Base-by-base conservation (phyloP, 2,113 vertebrate species). In the Todiramphus chloris region DNA sequence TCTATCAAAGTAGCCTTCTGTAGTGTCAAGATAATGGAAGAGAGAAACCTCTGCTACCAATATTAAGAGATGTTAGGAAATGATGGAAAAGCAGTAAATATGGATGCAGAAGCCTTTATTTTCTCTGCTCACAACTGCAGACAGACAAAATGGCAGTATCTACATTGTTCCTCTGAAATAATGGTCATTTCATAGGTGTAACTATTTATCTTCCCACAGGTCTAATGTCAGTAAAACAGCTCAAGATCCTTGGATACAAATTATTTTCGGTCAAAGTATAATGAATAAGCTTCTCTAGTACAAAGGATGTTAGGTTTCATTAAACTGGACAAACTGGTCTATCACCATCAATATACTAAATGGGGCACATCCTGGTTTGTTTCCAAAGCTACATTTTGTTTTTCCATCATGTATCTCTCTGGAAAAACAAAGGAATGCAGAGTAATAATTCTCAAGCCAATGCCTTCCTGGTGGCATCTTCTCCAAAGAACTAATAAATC, bases 261-360 rank as follows among this genome's bases (percentile, higher is more conserved):
- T 80, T 73, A 46, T 76, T 95, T 85, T 94, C 0, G 1, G 44
- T 72, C 30, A n/a, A 79, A 76, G 37, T 70, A 35, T 68, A 79
- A 60, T 89, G 48, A 89, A 46, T 50, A 56, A 64, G 35, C 58
- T 92, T 79, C 44, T 82, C 39, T 64, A 48, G 53, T 31, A 73
- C 39, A 84, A 89, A 90, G 17, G 35, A 53, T 37, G 25, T 77
- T 5, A 0, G 13, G 4, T 83, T 87, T 96, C 74, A 70, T 82
- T 96, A 85, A 87, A 35, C 90, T 77, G 72, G 41, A 85, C 67
- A 59, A 94, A 90, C 81, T 87, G 66, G 70, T 79, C 67, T 60
- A 3, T 77, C 41, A 59, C 46, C 35, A 17, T 28, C 51, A 73
- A 14, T 72, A 63, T 20, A 69, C 28, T 56, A 27, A 72, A 75